These are phyloP conservation scores for Cephalopterus ornatus DNA, from an alignment of 2,113 vertebrate species.

Conservation along the genomic window DNA sequence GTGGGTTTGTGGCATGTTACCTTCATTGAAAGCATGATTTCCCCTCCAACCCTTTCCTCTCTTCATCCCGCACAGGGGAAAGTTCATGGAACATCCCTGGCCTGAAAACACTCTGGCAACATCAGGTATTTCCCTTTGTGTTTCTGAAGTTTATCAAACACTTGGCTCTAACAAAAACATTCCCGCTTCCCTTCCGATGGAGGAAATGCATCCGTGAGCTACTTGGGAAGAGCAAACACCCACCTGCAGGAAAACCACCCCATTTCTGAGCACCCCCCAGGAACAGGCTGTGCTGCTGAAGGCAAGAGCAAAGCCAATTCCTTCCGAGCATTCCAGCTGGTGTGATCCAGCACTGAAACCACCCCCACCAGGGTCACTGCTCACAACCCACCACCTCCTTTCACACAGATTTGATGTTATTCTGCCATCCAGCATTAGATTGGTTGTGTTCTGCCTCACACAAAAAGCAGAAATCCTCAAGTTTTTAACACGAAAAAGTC, in stretches of 20 bases:
- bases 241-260: background rate
- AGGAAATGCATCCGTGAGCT: too few species aligned
- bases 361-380: too few species aligned
- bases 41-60: background rate
- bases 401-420: too few species aligned
- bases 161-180: background rate
- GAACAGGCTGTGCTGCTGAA: too few species aligned
- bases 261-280: too few species aligned
- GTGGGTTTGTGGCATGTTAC: too few species aligned
- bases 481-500: background rate
- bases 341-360: background rate
- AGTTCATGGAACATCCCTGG: background rate
- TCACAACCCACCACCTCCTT: background rate
- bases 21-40: too few species aligned
- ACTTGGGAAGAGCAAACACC: background rate
- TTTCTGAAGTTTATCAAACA: too few species aligned
- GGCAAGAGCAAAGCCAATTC: background rate
- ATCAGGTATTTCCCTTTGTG: too few species aligned
- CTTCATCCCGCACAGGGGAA: background rate
- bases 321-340: fast-evolving
- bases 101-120: too few species aligned
- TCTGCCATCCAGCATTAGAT: background rate
- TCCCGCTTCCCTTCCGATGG: too few species aligned
- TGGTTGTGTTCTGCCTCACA: background rate
- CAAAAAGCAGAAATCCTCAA: background rate